Percentiles rank a stretch among this genome's conserved stretches.
phyloP scores from a whole-genome alignment of 1,140 invertebrate species.

The Colletes gigas region DNA sequence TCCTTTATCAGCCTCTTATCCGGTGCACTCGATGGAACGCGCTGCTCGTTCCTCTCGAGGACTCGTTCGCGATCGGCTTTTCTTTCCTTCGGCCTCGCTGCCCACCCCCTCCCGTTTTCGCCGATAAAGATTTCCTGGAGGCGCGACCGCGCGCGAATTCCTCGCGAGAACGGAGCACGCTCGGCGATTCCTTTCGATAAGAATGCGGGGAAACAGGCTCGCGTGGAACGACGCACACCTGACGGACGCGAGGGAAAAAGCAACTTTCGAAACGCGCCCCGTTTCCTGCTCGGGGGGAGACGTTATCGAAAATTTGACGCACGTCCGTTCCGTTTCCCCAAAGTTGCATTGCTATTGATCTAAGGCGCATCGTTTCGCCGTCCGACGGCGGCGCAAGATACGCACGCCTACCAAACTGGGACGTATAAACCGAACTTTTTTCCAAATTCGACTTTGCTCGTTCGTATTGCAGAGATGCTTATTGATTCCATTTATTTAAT shows the following conservation, averaged over 20 bases:
- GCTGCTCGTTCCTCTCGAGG: background rate
- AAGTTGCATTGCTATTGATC: constrained; percentile 27
- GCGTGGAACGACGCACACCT: too few relatives aligned
- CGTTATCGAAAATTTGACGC: constrained; percentile 17
- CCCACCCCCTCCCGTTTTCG: background rate
- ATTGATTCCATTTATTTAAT: too few relatives aligned
- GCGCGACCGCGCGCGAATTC: too few relatives aligned
- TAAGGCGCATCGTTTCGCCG: constrained; percentile 13
- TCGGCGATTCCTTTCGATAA: background rate
- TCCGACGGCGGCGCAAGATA: constrained; percentile 6
- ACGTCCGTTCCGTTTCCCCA: background rate
- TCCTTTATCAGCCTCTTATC: background rate
- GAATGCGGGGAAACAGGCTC: too few relatives aligned
- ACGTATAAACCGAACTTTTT: too few relatives aligned
- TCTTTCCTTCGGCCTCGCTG: background rate
- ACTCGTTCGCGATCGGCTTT: background rate
- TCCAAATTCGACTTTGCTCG: too few relatives aligned
- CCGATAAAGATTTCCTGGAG: background rate
- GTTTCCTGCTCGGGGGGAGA: background rate
- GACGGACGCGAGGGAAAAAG: background rate
- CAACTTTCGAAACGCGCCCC: background rate
- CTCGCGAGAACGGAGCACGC: too few relatives aligned
- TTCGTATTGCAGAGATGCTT: too few relatives aligned
- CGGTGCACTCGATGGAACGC: background rate
- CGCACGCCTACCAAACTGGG: background rate